These are phyloP conservation scores for Scylla paramamosain DNA, from an alignment of 1,140 invertebrate genomes.

Conservation along the genomic window DNA sequence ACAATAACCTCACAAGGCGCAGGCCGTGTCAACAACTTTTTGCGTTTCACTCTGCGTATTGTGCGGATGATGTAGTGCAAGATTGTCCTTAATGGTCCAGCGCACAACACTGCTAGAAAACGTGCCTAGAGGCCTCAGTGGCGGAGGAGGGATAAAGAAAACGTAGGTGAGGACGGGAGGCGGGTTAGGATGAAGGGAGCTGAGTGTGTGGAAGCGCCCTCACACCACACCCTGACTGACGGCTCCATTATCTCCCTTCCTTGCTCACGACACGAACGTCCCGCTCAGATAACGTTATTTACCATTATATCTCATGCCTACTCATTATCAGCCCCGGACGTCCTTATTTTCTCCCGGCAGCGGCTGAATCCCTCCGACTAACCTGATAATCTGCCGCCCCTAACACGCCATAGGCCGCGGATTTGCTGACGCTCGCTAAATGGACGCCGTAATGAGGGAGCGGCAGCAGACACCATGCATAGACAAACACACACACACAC, in stretches of 20 bases:
- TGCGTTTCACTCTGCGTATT: background rate
- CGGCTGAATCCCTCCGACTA: background rate
- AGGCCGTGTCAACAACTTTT: constrained; percentile 23
- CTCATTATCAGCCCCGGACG: background rate
- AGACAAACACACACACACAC: no score
- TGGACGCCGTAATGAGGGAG: background rate
- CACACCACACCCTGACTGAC: background rate
- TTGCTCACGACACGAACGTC: background rate
- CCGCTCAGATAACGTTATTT: background rate
- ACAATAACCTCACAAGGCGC: background rate
- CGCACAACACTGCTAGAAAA: background rate
- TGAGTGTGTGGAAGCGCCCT: background rate
- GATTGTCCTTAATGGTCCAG: background rate
- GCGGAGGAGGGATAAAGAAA: background rate
- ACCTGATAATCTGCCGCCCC: background rate
- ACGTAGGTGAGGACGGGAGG: background rate
- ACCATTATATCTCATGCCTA: constrained; percentile 22
- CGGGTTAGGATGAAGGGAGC: no score
- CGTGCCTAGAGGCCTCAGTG: background rate
- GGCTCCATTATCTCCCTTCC: background rate
- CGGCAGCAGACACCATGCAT: no score
- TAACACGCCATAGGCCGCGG: background rate
- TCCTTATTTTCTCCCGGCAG: background rate
- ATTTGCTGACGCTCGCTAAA: background rate
- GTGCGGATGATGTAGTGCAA: constrained; percentile 21